Evolutionary conservation across 2,113 vertebrate species (phyloP).

Genomic region (Todiramphus chloris): DNA sequence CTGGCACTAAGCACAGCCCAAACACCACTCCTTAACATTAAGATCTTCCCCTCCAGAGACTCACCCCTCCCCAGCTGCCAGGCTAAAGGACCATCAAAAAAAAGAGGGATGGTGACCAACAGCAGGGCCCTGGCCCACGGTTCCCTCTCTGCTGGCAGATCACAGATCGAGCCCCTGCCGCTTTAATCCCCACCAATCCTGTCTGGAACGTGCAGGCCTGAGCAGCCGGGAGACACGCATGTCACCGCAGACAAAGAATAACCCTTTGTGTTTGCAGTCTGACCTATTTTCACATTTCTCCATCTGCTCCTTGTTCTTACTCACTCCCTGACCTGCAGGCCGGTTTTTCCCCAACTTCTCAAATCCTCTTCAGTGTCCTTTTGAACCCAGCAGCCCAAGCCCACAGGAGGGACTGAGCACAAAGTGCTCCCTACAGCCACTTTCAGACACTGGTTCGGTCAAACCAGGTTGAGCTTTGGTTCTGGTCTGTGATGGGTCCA

Average conservation of each 20-base stretch:
- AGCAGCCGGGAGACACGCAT: background rate
- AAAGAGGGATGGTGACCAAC: background rate
- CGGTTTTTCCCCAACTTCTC: background rate
- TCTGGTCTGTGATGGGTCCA: background rate
- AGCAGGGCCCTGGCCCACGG: accelerated
- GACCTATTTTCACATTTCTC: slow-evolving; percentile 41
- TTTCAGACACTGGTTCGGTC: background rate
- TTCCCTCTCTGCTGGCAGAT: background rate
- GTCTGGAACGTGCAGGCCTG: background rate
- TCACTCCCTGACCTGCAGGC: background rate
- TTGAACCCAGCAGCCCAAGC: background rate
- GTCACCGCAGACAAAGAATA: background rate
- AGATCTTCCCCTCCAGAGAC: background rate
- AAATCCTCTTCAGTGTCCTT: background rate
- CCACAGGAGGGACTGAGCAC: background rate
- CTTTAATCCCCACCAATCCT: slow-evolving; percentile 3
- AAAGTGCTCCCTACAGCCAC: accelerated
- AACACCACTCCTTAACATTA: background rate
- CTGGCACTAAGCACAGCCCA: background rate
- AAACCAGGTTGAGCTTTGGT: background rate
- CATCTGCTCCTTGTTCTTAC: background rate
- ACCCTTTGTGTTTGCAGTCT: slow-evolving; percentile 32
- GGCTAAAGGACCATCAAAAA: background rate
- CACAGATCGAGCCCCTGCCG: background rate
- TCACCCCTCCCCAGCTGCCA: background rate